These are phyloP conservation scores for Lepidurus couesii DNA, from an alignment of 1,140 invertebrate genomes.

Conservation along the genomic window DNA sequence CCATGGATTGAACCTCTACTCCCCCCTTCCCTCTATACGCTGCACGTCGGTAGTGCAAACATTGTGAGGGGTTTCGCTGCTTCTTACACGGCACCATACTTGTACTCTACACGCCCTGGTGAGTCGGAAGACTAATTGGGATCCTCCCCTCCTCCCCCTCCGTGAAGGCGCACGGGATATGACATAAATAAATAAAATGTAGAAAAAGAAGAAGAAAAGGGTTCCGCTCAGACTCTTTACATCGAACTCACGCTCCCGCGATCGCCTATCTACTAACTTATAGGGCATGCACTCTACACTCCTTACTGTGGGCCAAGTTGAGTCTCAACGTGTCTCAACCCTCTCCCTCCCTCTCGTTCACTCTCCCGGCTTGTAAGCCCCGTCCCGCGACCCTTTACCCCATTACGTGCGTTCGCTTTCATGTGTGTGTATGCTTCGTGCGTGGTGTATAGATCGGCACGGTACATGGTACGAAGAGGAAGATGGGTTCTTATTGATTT, in stretches of 20 bases:
- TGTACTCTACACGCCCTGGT: constrained; percentile 6
- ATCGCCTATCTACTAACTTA: neutral
- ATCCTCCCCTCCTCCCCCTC: neutral
- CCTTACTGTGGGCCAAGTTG: neutral
- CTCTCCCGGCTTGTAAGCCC: neutral
- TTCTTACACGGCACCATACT: constrained; percentile 12
- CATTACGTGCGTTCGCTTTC: constrained; percentile 14
- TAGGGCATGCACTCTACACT: neutral
- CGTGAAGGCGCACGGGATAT: neutral
- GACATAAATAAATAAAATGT: neutral
- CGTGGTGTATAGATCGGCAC: constrained; percentile 11
- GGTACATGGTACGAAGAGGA: constrained; percentile 18
- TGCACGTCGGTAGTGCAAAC: no score
- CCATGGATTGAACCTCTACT: no score
- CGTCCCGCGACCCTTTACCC: neutral
- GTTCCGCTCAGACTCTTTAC: neutral
- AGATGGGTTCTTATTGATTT: constrained; percentile 22
- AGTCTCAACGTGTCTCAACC: neutral
- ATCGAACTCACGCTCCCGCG: constrained; percentile 7
- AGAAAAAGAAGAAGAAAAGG: neutral
- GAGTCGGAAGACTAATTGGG: constrained; percentile 14
- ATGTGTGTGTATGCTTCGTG: constrained; percentile 13
- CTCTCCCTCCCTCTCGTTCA: neutral
- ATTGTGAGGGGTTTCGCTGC: neutral
- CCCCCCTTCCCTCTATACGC: no score